These are phyloP conservation scores for Porites evermanni DNA, from an alignment of 92 coral and sea anemone species.

Conservation along the genomic window DNA sequence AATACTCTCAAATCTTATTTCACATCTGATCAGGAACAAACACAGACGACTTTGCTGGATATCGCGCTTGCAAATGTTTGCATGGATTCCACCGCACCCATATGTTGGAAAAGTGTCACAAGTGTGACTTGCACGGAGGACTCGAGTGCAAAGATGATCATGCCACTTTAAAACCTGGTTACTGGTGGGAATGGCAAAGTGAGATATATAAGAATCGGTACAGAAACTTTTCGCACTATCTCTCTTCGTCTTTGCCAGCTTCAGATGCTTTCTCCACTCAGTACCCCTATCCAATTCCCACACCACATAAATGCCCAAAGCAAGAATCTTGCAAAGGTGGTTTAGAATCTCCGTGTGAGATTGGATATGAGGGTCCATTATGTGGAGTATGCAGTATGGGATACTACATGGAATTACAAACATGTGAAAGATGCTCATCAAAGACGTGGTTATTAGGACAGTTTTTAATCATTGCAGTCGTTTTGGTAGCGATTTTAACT, in stretches of 20 bases:
- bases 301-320: background rate
- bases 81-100: constrained; percentile 1
- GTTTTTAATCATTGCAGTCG: background rate
- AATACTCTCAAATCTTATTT: background rate
- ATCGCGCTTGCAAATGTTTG: background rate
- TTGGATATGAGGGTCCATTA: constrained; percentile 24
- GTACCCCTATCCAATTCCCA: background rate
- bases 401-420: background rate
- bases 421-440: background rate
- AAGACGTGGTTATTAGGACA: background rate
- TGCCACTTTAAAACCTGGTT: background rate
- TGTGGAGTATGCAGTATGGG: constrained; percentile 13
- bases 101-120: background rate
- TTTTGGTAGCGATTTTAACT: background rate
- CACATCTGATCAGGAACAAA: background rate
- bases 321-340: constrained; percentile 4
- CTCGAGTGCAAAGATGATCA: background rate
- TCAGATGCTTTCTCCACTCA: background rate
- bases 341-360: constrained; percentile 1
- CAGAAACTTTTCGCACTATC: constrained; percentile 23
- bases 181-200: constrained; percentile 10
- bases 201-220: background rate
- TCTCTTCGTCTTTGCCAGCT: background rate
- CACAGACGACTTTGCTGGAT: constrained; percentile 9
- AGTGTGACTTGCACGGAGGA: background rate